Evolutionary conservation across 1,140 invertebrate species (phyloP).

Genomic region (Bradysia coprophila): DNA sequence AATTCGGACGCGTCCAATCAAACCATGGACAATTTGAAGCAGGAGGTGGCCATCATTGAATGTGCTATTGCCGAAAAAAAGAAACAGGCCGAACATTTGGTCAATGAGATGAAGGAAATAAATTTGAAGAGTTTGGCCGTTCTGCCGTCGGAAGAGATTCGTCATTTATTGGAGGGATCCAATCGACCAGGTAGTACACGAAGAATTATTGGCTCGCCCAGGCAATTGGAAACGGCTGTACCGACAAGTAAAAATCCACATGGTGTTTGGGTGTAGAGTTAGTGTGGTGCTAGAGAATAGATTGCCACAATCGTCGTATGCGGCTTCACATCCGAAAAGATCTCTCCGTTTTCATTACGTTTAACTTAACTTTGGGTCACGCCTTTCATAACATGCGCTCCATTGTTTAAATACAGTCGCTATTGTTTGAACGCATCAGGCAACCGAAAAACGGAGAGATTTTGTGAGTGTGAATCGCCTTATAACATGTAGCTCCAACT

Average conservation of each 20-base stretch:
- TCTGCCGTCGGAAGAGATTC: slow-evolving; percentile 60
- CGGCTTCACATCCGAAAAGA: too few relatives aligned
- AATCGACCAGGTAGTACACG: slow-evolving; percentile 70
- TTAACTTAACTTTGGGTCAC: too few relatives aligned
- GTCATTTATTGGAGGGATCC: slow-evolving; percentile 59
- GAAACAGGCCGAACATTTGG: slow-evolving; percentile 62
- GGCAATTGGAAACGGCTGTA: slow-evolving; percentile 80
- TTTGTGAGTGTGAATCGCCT: too few relatives aligned
- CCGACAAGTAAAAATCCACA: slow-evolving; percentile 90
- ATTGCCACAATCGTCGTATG: too few relatives aligned
- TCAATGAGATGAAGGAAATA: slow-evolving; percentile 80
- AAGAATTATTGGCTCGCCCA: slow-evolving; percentile 75
- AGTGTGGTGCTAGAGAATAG: too few relatives aligned
- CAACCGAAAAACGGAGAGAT: too few relatives aligned
- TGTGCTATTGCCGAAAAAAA: slow-evolving; percentile 69
- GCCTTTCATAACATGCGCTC: too few relatives aligned
- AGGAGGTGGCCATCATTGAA: slow-evolving; percentile 56
- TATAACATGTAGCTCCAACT: too few relatives aligned
- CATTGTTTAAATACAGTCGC: too few relatives aligned
- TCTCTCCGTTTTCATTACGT: too few relatives aligned
- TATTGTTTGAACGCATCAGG: too few relatives aligned
- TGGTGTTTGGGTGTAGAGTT: slow-evolving; percentile 83
- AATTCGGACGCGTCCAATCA: slow-evolving; percentile 61
- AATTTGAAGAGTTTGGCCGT: slow-evolving; percentile 76
- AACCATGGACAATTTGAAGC: slow-evolving; percentile 59